These are phyloP conservation scores for Thamnaconus septentrionalis DNA, from an alignment of 2,113 vertebrate species.

Conservation along the genomic window DNA sequence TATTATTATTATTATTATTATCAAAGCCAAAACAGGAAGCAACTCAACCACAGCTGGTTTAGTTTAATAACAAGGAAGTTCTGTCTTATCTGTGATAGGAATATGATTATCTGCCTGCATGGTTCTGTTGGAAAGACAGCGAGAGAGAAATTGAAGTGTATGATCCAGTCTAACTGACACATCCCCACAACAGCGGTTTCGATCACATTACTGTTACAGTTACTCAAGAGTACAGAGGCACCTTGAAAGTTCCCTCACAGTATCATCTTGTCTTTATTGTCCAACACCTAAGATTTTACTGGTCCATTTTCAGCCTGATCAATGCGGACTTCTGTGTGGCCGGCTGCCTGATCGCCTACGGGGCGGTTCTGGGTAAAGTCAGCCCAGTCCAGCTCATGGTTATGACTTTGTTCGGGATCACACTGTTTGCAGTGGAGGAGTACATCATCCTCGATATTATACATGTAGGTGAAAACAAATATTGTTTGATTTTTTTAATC, in stretches of 20 bases:
- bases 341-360: constrained; percentile 90
- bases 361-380: constrained; percentile 90
- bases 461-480: constrained; percentile 78
- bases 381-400: constrained; percentile 92
- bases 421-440: constrained; percentile 90
- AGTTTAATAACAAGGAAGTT: not conserved
- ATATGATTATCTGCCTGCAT: not conserved
- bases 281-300: not conserved
- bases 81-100: not conserved
- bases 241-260: too few species aligned
- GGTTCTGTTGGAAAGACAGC: not conserved
- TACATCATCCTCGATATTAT: constrained; percentile 86
- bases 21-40: too few species aligned
- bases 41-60: not conserved
- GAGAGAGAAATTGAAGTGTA: not conserved
- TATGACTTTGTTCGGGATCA: constrained; percentile 92
- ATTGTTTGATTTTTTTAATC: not conserved
- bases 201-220: too few species aligned
- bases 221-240: too few species aligned
- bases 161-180: constrained; percentile 30
- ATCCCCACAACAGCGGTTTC: too few species aligned
- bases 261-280: too few species aligned
- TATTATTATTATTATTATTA: too few species aligned
- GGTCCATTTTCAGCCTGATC: constrained; percentile 80
- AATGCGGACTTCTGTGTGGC: constrained; percentile 97